Evolutionary conservation across 2,113 vertebrate genomes (phyloP).

Genomic region (Castor canadensis): DNA sequence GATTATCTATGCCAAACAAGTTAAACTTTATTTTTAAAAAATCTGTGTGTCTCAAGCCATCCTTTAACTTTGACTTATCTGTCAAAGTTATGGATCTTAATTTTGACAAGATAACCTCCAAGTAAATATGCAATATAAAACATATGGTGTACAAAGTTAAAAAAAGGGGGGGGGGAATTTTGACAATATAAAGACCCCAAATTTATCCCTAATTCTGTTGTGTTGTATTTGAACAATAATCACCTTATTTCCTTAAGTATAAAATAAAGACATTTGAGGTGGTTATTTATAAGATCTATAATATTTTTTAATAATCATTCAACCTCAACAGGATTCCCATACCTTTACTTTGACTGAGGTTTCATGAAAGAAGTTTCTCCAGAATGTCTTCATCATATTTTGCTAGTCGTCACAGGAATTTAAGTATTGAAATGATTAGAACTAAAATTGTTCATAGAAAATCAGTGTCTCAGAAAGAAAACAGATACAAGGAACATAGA

Average conservation of each 20-base stretch:
- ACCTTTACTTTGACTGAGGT: too few species aligned
- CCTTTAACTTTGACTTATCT: too few species aligned
- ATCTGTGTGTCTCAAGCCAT: background rate
- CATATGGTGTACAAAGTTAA: background rate
- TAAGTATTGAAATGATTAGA: too few species aligned
- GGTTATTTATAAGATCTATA: background rate
- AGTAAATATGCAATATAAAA: background rate
- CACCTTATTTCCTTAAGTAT: background rate
- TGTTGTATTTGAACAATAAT: background rate
- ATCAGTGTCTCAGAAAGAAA: too few species aligned
- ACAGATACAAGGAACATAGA: too few species aligned
- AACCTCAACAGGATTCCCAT: too few species aligned
- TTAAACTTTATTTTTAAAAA: slow-evolving; percentile 19
- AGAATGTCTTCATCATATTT: too few species aligned
- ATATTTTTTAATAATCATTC: background rate
- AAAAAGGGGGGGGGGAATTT: background rate
- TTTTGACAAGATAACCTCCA: background rate
- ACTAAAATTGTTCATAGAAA: too few species aligned
- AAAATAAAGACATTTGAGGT: background rate
- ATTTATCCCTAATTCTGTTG: background rate
- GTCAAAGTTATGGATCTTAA: background rate
- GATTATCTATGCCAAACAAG: background rate
- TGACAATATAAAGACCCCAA: background rate
- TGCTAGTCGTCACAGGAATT: too few species aligned
- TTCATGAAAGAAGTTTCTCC: too few species aligned